Evolutionary conservation across 2,888 invertebrate genomes (phyloP).

Genomic region (Macrosiphum euphorbiae): DNA sequence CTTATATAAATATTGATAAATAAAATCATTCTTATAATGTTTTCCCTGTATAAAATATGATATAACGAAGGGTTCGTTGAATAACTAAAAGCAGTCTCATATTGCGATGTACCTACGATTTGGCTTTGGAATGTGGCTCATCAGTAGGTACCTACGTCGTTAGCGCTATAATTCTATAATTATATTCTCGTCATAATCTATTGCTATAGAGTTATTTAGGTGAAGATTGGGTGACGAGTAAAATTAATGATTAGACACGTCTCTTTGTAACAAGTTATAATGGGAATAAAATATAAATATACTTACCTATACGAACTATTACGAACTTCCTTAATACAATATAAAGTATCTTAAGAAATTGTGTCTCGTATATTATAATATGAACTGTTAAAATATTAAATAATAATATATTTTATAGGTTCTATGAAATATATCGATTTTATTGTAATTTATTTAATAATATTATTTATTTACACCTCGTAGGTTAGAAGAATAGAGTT

Average conservation of each 20-base stretch:
- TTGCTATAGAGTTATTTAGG: background rate
- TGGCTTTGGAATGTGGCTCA: conserved; percentile 16
- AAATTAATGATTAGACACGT: background rate
- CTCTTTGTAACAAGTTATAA: conserved; percentile 2
- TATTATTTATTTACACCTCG: background rate
- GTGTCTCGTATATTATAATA: background rate
- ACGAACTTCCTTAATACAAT: background rate
- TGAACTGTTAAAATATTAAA: background rate
- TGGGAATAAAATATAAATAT: background rate
- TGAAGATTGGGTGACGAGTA: conserved; percentile 14
- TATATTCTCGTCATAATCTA: background rate
- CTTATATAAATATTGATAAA: background rate
- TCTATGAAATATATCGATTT: background rate
- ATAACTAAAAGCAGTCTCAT: background rate
- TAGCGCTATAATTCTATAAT: conserved; percentile 1
- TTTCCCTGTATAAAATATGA: background rate
- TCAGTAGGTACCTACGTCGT: background rate
- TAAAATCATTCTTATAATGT: background rate
- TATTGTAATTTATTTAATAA: background rate
- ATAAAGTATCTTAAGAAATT: background rate
- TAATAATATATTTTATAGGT: background rate
- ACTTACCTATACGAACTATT: background rate
- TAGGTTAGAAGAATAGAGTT: background rate
- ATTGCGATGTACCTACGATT: background rate
- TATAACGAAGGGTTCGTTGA: background rate